Evolutionary conservation across 2,888 invertebrate genomes (phyloP), one percentile per base, ranked within the genome.

Genomic region (Acanthopleura granulata): DNA sequence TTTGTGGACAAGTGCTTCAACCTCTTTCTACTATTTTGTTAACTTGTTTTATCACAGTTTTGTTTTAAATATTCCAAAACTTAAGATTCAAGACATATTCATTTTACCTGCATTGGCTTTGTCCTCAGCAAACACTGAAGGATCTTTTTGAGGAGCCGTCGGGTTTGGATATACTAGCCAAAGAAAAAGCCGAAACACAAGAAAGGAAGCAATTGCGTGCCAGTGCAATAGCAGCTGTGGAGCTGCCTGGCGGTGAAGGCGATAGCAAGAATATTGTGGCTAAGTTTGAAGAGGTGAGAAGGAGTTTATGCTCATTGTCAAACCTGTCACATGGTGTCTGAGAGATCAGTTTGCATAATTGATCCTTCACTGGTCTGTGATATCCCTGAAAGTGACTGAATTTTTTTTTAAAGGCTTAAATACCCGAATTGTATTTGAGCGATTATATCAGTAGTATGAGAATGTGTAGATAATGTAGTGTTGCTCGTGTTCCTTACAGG

Each of bases 111-210:
- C 3, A 12, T 73, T 22, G 12, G 18, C 3, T 57, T 57, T n/a
- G 6, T 57, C 27, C 61, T 49, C 89, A 95, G 93, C 93, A 95
- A n/a, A 97, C 97, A 72, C 97, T 98, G 86, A 95, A 95, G 91
- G 98, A 98, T 91, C 92, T 98, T 75, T 98, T 98, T 91, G 94
- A 94, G 75, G 94, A 89, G 74, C 90, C 90, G 14, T 87, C 88
- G 9, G 89, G 89, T 40, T 80, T 90, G 22, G 87, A 95, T 77
- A 94, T 95, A 86, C 92, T 93, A 77, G 91, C 92, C 22, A 93
- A 94, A 82, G 93, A 93, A 76, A 92, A 92, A 71, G 90, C 91
- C 57, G 90, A 90, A 16, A 72, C 62, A 50, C 80, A 82, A 66
- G 81, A 80, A 72, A 66, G 66, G 25, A 66, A 66, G 25, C 22